Conservation (phyloP, 2,888 invertebrate genomes). For the Nomada ruficornis region DNA sequence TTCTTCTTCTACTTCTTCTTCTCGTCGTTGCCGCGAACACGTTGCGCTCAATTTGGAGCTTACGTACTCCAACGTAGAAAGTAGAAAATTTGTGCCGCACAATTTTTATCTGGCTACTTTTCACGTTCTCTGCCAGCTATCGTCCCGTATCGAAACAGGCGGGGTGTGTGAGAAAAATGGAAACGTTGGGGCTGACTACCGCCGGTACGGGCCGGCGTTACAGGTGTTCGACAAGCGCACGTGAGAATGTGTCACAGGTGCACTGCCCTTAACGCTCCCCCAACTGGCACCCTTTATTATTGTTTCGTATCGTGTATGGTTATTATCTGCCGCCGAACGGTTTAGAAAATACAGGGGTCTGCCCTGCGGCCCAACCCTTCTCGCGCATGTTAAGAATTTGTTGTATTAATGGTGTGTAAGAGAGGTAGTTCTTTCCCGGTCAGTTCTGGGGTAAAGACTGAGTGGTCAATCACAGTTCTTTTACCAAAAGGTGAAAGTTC, state of each 20-base stretch:
- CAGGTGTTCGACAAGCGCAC: conserved; percentile 80
- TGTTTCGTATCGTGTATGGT: conserved; percentile 76
- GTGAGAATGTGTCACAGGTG: conserved; percentile 83
- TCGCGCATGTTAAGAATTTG: too few species aligned
- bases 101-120: conserved; percentile 28
- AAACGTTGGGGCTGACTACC: conserved; percentile 59
- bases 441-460: too few species aligned
- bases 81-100: not conserved
- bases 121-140: not conserved
- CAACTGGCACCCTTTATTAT: conserved; percentile 68
- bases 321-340: conserved; percentile 61
- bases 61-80: too few species aligned
- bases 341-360: conserved; percentile 20
- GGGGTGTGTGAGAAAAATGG: conserved; percentile 70
- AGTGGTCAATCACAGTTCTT: too few species aligned
- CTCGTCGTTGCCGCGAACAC: too few species aligned
- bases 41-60: too few species aligned
- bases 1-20: not conserved
- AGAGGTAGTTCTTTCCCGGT: too few species aligned
- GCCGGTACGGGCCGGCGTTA: conserved; percentile 68
- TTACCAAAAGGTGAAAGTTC: too few species aligned
- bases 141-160: conserved; percentile 50
- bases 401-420: too few species aligned
- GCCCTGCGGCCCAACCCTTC: too few species aligned
- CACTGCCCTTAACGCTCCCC: conserved; percentile 53